Percentiles rank a stretch among this genome's conserved stretches.
Evolutionary conservation across 2,888 invertebrate species (phyloP).

Genomic region (Morpho deidamia): DNA sequence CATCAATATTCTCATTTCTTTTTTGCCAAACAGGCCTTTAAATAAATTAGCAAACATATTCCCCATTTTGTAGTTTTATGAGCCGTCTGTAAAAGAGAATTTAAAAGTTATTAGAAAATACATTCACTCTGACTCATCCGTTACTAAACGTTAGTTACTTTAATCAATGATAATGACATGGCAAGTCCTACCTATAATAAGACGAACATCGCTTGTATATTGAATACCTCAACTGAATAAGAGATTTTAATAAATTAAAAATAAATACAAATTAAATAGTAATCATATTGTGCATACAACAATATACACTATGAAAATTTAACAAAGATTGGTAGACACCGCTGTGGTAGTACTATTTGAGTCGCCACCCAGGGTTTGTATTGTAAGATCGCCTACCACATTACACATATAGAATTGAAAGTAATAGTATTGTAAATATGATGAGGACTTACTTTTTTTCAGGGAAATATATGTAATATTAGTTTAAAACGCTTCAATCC

Average conservation of each 20-base stretch:
- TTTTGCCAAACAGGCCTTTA: conserved; percentile 99
- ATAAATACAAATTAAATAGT: neutral
- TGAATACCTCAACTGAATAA: neutral
- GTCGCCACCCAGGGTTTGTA: conserved; percentile 70
- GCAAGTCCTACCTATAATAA: conserved; percentile 52
- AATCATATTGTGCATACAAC: neutral
- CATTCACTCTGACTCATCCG: conserved; percentile 66
- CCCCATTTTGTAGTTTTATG: conserved; percentile 90
- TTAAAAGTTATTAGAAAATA: conserved; percentile 37
- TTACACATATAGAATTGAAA: conserved; percentile 9
- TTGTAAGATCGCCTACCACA: conserved; percentile 13
- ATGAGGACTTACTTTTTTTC: conserved; percentile 70
- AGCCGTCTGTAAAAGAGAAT: conserved; percentile 64
- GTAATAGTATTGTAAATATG: too few species aligned
- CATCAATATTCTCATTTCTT: conserved; percentile 99
- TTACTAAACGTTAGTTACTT: conserved; percentile 40
- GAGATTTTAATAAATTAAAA: neutral
- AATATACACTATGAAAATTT: conserved; percentile 12
- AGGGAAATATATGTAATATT: conserved; percentile 74
- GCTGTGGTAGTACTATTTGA: conserved; percentile 69
- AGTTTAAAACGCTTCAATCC: conserved; percentile 83
- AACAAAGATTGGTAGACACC: conserved; percentile 71
- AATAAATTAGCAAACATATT: conserved; percentile 98
- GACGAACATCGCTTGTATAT: conserved; percentile 16
- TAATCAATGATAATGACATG: conserved; percentile 78